Evolutionary conservation across 2,113 vertebrate species (phyloP), one percentile per base, ranked within the genome.

Genomic region (Syngnathus floridae): DNA sequence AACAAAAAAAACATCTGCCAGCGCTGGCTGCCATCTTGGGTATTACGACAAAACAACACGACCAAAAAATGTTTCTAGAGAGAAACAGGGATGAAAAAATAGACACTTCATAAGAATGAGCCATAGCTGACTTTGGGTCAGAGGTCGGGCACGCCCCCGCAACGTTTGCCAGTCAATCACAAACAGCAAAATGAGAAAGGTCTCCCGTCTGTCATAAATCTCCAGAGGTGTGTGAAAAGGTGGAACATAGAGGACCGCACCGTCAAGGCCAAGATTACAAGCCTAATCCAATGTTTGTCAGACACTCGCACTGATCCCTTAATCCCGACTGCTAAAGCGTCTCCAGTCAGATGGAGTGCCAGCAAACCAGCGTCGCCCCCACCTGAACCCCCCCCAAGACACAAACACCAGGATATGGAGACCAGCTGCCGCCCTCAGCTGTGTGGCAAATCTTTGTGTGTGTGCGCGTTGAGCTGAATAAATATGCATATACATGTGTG

Each of bases 221-320:
- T 31, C 74, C 71, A 3, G 52, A 74, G 72, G 75, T 76, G 72
- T 35, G 31, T 55, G 51, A 72, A 64, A 2, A 45, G 7, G 64
- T 41, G 6, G 6, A 62, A 70, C 67, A 9, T 49, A 17, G 16
- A 67, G 67, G 59, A 60, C 60, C 3, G 43, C 72, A 73, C 74
- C 75, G 67, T 70, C 16, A 10, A 77, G 73, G 66, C 36, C 63
- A 41, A 80, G 79, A 82, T 88, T 89, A 87, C 79, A 87, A 71
- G 71, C 52, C 63, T 87, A 88, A 89, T 88, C 86, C 84, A 79
- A 79, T 85, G 83, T 86, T 88, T 87, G 82, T 77, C 79, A 83
- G 81, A 87, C 80, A 87, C 81, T 68, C 71, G 65, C 66, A 8
- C 72, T 86, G 83, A 84, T 87, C 85, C 82, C 66, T 84, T 88